These are phyloP conservation scores for Corbicula japonica DNA, from an alignment of 2,888 invertebrate species.

Conservation along the genomic window DNA sequence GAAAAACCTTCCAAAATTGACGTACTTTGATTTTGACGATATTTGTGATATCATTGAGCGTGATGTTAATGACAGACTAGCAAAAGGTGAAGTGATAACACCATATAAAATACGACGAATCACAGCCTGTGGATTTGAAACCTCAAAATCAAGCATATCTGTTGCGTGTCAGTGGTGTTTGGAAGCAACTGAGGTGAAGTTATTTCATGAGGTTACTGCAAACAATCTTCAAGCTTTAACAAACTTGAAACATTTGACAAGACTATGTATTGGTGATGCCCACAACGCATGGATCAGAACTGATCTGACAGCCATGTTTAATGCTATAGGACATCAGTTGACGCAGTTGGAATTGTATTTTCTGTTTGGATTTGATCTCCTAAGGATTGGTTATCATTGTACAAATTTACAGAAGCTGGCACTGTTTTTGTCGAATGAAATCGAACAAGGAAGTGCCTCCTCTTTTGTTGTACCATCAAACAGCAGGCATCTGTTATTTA, in stretches of 20 bases:
- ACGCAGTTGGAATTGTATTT: conserved; percentile 45
- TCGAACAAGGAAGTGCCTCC: conserved; percentile 10
- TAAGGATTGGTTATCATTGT: conserved; percentile 50
- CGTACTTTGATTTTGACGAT: conserved; percentile 56
- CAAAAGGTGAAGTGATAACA: background rate
- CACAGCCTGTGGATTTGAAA: conserved; percentile 27
- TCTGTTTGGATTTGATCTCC: conserved; percentile 48
- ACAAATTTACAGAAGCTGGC: conserved; percentile 40
- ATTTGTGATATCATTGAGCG: conserved; percentile 45
- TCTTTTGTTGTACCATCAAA: background rate
- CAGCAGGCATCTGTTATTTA: conserved; percentile 24
- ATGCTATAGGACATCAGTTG: conserved; percentile 49
- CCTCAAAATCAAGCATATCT: conserved; percentile 32
- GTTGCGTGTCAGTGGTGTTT: conserved; percentile 42
- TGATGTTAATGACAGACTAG: conserved; percentile 15
- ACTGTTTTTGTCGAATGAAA: conserved; percentile 33
- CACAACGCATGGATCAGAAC: conserved; percentile 32
- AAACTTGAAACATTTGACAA: conserved; percentile 38
- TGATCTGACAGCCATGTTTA: conserved; percentile 51
- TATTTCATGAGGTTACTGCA: conserved; percentile 39
- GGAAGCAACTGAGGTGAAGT: conserved; percentile 32
- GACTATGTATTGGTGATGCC: conserved; percentile 42
- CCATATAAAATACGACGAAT: conserved; percentile 37
- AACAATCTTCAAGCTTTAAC: conserved; percentile 27
- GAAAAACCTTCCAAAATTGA: conserved; percentile 41